Evolutionary conservation across 2,113 vertebrate species (phyloP).

Genomic region (Hippocampus comes): DNA sequence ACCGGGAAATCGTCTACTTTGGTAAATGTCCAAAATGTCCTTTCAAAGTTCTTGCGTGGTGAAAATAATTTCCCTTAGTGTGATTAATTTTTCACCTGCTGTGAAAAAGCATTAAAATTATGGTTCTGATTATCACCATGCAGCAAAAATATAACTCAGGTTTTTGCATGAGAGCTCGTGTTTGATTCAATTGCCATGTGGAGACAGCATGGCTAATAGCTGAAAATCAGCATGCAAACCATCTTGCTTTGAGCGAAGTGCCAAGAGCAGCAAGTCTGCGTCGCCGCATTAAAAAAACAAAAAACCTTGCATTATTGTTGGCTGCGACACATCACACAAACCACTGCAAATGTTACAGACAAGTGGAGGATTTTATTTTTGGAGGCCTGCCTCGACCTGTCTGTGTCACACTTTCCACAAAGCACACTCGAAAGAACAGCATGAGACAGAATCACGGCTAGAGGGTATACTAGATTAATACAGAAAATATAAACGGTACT

Average conservation of each 20-base stretch:
- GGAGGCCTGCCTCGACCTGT: constrained; percentile 5
- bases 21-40: not conserved
- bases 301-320: constrained; percentile 2
- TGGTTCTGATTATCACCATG: not conserved
- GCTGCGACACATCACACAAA: constrained; percentile 8
- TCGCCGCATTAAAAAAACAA: not conserved
- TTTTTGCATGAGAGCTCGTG: not conserved
- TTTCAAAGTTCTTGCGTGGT: not conserved
- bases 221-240: not conserved
- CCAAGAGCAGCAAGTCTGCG: not conserved
- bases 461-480: not conserved
- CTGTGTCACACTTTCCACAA: constrained; percentile 7
- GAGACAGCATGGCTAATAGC: not conserved
- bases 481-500: not conserved
- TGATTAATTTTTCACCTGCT: not conserved
- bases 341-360: constrained; percentile 5
- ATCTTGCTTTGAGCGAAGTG: not conserved
- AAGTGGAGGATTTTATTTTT: constrained; percentile 10
- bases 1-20: not conserved
- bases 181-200: not conserved
- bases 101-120: not conserved
- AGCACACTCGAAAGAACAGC: not conserved
- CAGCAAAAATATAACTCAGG: not conserved
- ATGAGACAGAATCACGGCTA: too few species aligned
- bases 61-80: not conserved